Base-by-base conservation (phyloP, 2,797 vertebrate species). In the Nyctalus aviator region DNA sequence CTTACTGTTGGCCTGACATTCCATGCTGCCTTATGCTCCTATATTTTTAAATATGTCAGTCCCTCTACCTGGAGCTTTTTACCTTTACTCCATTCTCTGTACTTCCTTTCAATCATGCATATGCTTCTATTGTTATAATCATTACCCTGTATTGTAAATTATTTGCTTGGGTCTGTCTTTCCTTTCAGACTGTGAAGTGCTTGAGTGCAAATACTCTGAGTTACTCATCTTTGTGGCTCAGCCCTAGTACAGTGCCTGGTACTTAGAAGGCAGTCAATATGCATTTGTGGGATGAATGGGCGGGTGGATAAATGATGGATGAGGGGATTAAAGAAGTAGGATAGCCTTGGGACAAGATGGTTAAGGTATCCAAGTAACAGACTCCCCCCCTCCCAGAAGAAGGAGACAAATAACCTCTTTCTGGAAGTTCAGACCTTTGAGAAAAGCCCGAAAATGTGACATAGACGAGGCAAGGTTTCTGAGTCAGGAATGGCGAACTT, bases 401-500 rank as follows among this genome's bases (percentile, higher is more conserved):
- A 89, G 55, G 85, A 23, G 82, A 78, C 23, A 66, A 30, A 17
- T 25, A 53, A 2, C 20, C 21, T 76, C 73, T 84, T 94, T 23
- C 25, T 89, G 66, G 77, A 87, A 81, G 30, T 41, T 75, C 37
- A 25, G 66, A 46, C 8, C 4, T 88, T 68, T 55, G 85, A 41
- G 23, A 32, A 83, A 37, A 27, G 3, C 30, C 50, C 5, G 0
- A 6, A 81, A 32, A 41, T 94, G 46, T 87, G 86, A 75, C 17
- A 20, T 59, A n/a, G 50, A 35, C 8, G 46, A 27, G 78, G 12
- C n/a, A n/a, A 81, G 44, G 21, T 69, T 6, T 32, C 41, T 82
- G 62, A 77, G 44, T 59, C 76, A 94, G 59, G 46, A 90, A 96
- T 27, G 37, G 66, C 89, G 96, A 97, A 96, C 93, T 96, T 79